Conservation (phyloP, 2,113 vertebrate genomes). For the Cervus canadensis region DNA sequence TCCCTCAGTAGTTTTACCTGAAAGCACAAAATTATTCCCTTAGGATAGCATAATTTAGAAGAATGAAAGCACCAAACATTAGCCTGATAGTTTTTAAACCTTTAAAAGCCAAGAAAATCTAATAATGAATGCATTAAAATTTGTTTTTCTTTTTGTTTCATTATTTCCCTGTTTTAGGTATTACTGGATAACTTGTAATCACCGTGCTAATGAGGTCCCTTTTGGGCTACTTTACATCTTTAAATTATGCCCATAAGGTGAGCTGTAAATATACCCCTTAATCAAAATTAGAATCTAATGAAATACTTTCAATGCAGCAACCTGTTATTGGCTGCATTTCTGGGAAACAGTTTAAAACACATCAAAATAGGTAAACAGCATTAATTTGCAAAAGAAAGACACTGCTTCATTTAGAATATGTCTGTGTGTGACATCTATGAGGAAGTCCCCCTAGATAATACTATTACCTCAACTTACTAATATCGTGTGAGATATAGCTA, state of each 20-base stretch:
- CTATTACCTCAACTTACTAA: background rate
- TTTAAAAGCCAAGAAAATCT: slow-evolving; percentile 53
- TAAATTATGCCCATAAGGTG: slow-evolving; percentile 66
- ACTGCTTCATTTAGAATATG: background rate
- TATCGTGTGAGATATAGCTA: background rate
- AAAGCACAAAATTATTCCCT: slow-evolving; percentile 25
- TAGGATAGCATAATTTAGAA: slow-evolving; percentile 14
- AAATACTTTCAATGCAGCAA: slow-evolving; percentile 52
- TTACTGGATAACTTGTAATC: slow-evolving; percentile 65
- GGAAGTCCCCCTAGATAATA: background rate
- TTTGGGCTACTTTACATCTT: slow-evolving; percentile 58
- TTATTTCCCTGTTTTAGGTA: slow-evolving; percentile 59
- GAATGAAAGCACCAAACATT: slow-evolving; percentile 7
- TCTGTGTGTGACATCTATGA: background rate
- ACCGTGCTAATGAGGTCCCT: slow-evolving; percentile 62
- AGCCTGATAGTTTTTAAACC: slow-evolving; percentile 44
- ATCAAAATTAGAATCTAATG: slow-evolving; percentile 60
- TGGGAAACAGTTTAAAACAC: background rate
- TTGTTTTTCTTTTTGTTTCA: slow-evolving; percentile 55
- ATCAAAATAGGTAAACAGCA: background rate
- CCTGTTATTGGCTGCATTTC: slow-evolving; percentile 9
- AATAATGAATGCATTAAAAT: slow-evolving; percentile 56
- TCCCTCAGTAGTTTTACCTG: background rate
- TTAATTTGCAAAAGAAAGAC: background rate
- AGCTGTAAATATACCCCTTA: slow-evolving; percentile 34